Conservation (phyloP, 2,888 invertebrate genomes). For the Venusia cambrica region DNA sequence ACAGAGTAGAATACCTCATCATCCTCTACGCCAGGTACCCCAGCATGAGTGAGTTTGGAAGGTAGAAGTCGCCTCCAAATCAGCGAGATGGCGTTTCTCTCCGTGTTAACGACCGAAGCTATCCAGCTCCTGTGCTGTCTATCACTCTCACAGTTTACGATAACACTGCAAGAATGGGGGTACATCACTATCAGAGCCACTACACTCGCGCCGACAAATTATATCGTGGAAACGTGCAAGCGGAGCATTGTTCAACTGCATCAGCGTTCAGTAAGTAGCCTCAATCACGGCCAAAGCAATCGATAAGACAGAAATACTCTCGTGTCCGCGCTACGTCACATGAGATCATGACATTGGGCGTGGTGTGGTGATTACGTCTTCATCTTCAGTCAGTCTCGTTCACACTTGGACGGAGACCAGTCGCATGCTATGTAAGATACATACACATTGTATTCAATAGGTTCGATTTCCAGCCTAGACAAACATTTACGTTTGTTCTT, state of each 20-base stretch:
- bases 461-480: too few species aligned
- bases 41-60: slow-evolving; percentile 10
- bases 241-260: slow-evolving; percentile 3
- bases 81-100: slow-evolving; percentile 17
- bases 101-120: slow-evolving; percentile 15
- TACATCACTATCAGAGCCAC: slow-evolving; percentile 21
- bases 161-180: slow-evolving; percentile 15
- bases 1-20: slow-evolving; percentile 22
- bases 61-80: slow-evolving; percentile 15
- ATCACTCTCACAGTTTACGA: slow-evolving; percentile 14
- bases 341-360: slow-evolving; percentile 30
- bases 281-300: slow-evolving; percentile 24
- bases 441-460: too few species aligned
- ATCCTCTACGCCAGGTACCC: slow-evolving; percentile 13
- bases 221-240: slow-evolving; percentile 2
- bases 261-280: slow-evolving; percentile 7
- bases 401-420: slow-evolving; percentile 10
- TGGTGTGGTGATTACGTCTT: slow-evolving; percentile 14
- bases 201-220: too few species aligned
- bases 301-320: slow-evolving; percentile 26
- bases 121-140: slow-evolving; percentile 11
- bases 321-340: slow-evolving; percentile 22
- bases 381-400: slow-evolving; percentile 16
- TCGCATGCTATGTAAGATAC: too few species aligned
- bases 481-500: too few species aligned